These are phyloP conservation scores for Brachyptera risi DNA, from an alignment of 2,888 invertebrate genomes.

Conservation along the genomic window DNA sequence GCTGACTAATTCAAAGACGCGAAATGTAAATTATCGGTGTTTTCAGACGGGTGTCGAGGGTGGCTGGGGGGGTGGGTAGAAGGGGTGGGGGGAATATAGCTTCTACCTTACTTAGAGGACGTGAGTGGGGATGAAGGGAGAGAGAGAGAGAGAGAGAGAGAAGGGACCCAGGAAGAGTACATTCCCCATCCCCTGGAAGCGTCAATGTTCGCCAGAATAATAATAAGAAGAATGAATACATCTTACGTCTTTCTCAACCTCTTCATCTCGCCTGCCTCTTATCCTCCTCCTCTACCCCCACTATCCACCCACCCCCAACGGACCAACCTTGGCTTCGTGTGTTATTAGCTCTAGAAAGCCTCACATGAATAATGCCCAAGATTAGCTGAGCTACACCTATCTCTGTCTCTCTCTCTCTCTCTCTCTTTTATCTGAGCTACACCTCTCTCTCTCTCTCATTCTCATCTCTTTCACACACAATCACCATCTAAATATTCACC, in stretches of 20 bases:
- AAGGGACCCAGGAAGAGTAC: slow-evolving; percentile 7
- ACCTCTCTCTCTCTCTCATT: background rate
- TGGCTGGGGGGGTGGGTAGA: too few species aligned
- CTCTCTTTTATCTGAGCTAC: background rate
- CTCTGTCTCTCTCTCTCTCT: slow-evolving; percentile 15
- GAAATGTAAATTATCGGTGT: slow-evolving; percentile 34
- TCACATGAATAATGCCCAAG: slow-evolving; percentile 32
- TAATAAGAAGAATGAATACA: slow-evolving; percentile 28
- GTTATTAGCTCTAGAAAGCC: slow-evolving; percentile 31
- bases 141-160: background rate
- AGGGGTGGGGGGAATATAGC: slow-evolving; percentile 24
- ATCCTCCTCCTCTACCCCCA: slow-evolving; percentile 16
- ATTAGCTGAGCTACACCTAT: slow-evolving; percentile 27
- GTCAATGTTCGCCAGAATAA: slow-evolving; percentile 24
- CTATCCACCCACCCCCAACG: slow-evolving; percentile 14
- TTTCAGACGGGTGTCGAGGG: slow-evolving; percentile 19
- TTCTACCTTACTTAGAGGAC: slow-evolving; percentile 16
- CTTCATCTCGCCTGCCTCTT: slow-evolving; percentile 3
- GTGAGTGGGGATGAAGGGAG: background rate
- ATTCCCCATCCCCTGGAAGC: slow-evolving; percentile 24
- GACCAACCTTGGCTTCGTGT: slow-evolving; percentile 26
- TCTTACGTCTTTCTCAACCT: slow-evolving; percentile 22
- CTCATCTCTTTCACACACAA: slow-evolving; percentile 27
- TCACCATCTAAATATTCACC: slow-evolving; percentile 22
- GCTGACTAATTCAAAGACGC: slow-evolving; percentile 32